Base-by-base conservation (phyloP, 2,113 vertebrate species). In the Amblyopsis rosae region DNA sequence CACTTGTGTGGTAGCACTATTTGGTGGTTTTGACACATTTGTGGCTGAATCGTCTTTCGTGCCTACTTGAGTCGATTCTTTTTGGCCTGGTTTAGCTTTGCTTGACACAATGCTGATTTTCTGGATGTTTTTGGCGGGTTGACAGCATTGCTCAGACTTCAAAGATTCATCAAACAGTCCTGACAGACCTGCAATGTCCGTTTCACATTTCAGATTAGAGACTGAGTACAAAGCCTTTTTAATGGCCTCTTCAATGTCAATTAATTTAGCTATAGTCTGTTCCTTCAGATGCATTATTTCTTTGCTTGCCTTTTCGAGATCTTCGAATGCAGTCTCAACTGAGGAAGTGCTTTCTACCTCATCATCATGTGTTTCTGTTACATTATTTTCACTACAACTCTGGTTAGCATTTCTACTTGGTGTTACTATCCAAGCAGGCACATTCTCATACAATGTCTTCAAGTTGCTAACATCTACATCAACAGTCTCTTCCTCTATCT, bases 221-320 rank as follows among this genome's bases (percentile, higher is more conserved):
- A 98, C 95, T 0, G 96, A 98, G 77, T 92, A 97, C 50, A 99
- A 90, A 12, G 94, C 97, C 82, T 98, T 99, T 81, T 90, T 95
- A 59, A 99, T 96, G 0, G 96, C 91, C 57, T 96, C 94, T 84
- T 98, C 96, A 0, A 99, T 98, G 57, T 96, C 95, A 81, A 94
- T 79, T 50, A 98, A 93, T 75, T 94, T 95, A 16, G 94, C 92
- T 53, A 99, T 85, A 0, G 96, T 99, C 86, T 99, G 95, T 70
- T 99, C 95, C 85, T 97, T 99, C 82, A 99, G 88, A 80, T 88
- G 86, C 48, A 93, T 90, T 46, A 99, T 97, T 78, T 97, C 96
- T 26, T 91, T 90, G 73, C 96, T 97, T 51, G 95, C 96, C 72
- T 93, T 89, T 62, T 96, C 96, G 55, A 99, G 88, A 76, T 99